Base-by-base conservation (phyloP, 2,888 invertebrate species). In the Patella ulyssiponensis region DNA sequence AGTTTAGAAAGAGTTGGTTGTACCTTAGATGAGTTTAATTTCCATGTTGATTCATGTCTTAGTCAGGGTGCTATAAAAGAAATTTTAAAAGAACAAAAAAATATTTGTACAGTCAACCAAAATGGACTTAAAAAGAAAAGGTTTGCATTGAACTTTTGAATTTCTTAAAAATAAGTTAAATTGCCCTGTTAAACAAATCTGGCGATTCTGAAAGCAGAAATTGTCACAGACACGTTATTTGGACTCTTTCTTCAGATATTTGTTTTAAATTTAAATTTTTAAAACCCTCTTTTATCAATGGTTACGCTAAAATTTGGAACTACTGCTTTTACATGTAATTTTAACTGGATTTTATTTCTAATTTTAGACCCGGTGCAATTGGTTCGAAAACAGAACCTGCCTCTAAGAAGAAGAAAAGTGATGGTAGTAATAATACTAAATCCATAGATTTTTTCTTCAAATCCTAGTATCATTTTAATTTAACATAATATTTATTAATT, bases 1-100 rank as follows among this genome's bases (percentile, higher is more conserved):
- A 82, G 86, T 52, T 80, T 85, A 71, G 84, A 85, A 74, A 85
- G 87, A 77, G 78, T 78, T 15, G 80, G 83, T 27, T 82, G 80
- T 52, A 81, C 83, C 69, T 79, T 89, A 69, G 84, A 83, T 27
- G 79, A 74, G 7, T 88, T 90, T 72, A 90, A 90, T 78, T 74
- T 80, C 51, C 90, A 90, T 82, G 86, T 90, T 9, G 90, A 90
- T 73, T 70, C 82, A 11, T 90, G 90, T 81, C 86, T 90, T 20
- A 89, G 86, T 76, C 81, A 85, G 53, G 82, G 82, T 20, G 81
- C 87, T 64, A 88, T 90, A 74, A 81, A 84, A 54, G 82, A 88
- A 69, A 87, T 90, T 58, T 79, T 90, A 2, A 74, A 80, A 33
- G 85, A 87, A 70, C 86, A 88, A 77, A 84, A 80, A 56, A 44